phyloP scores from a whole-genome alignment of 2,888 invertebrate species.

The Elmis aenea region DNA sequence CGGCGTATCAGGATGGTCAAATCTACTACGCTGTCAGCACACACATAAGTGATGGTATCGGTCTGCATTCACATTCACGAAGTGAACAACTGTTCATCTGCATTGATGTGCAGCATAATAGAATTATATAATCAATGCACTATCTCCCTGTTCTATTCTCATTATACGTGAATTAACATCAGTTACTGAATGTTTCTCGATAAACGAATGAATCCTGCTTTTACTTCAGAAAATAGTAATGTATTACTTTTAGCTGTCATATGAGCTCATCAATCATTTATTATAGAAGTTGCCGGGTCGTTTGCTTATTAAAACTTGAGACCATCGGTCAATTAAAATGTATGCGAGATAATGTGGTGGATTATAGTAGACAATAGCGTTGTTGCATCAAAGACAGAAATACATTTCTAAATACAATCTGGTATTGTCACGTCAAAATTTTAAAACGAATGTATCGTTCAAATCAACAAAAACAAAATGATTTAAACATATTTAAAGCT shows the following conservation, averaged over 20 bases:
- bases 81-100: constrained; percentile 39
- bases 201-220: constrained; percentile 24
- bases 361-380: no score
- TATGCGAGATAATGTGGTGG: no score
- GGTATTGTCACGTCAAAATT: no score
- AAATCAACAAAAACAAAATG: no score
- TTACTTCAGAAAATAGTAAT: constrained; percentile 29
- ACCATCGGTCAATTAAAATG: constrained; percentile 38
- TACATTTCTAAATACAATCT: no score
- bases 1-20: constrained; percentile 12
- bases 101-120: constrained; percentile 35
- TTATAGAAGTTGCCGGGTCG: constrained; percentile 27
- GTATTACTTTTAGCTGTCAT: constrained; percentile 36
- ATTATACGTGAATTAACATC: constrained; percentile 36
- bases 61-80: constrained; percentile 20
- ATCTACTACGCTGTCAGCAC: constrained; percentile 16
- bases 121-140: constrained; percentile 35
- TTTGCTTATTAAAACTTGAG: constrained; percentile 33
- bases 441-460: no score
- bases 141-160: constrained; percentile 35
- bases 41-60: constrained; percentile 22
- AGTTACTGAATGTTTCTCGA: constrained; percentile 23
- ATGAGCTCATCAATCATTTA: constrained; percentile 35
- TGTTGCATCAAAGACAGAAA: no score
- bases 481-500: no score